Conservation (phyloP, 2,797 vertebrate genomes). For the Austrolebias charrua region DNA sequence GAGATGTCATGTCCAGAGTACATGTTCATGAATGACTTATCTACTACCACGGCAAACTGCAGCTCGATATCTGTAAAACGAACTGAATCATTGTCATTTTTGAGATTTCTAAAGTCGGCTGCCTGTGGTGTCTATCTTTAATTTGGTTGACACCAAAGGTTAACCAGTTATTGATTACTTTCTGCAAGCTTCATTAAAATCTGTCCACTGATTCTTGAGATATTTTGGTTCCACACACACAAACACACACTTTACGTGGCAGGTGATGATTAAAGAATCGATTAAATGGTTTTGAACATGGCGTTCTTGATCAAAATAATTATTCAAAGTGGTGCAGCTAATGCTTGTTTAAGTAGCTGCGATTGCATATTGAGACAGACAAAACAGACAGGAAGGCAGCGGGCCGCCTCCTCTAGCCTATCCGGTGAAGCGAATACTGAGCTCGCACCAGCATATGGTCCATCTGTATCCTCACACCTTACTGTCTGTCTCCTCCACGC, state of each 20-base stretch:
- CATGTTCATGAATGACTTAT: too few relatives aligned
- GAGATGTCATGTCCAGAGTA: too few relatives aligned
- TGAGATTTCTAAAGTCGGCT: too few relatives aligned
- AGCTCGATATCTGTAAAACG: neutral
- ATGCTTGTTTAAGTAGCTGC: constrained; percentile 16
- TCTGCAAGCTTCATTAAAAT: too few relatives aligned
- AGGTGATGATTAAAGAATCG: too few relatives aligned
- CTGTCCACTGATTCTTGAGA: too few relatives aligned
- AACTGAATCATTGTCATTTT: too few relatives aligned
- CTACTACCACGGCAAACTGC: too few relatives aligned
- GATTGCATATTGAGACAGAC: constrained; percentile 38
- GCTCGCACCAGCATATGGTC: constrained; percentile 76
- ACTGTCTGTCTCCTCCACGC: constrained; percentile 72
- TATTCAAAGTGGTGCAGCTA: neutral
- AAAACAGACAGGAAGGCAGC: constrained; percentile 75
- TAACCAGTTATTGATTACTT: neutral
- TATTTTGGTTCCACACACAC: too few relatives aligned
- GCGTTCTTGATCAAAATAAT: neutral
- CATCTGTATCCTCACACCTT: constrained; percentile 74
- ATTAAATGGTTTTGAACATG: neutral
- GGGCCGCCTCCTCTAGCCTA: constrained; percentile 65
- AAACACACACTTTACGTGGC: too few relatives aligned
- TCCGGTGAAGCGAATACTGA: constrained; percentile 62
- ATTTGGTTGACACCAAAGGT: too few relatives aligned
- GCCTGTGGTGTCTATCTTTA: too few relatives aligned